phyloP scores from a whole-genome alignment of 2,888 invertebrate genomes.

The Tromatobia lineatoria region DNA sequence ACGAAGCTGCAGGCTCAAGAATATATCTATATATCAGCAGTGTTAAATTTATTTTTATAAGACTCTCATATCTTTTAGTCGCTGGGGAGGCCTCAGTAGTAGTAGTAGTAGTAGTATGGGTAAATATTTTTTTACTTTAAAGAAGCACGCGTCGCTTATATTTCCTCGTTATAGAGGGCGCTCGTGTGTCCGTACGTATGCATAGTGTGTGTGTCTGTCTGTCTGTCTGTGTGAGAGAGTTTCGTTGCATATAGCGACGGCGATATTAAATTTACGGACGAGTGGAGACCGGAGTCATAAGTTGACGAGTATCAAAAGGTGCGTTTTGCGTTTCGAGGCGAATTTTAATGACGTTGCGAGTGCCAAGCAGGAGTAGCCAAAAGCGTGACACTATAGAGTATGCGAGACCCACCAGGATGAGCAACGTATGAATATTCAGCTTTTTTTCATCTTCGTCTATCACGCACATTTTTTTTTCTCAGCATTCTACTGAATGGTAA shows the following conservation, averaged over 20 bases:
- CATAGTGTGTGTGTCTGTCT: neutral
- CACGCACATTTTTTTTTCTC: too few relatives aligned
- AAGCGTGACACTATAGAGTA: conserved; percentile 24
- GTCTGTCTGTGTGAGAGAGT: conserved; percentile 10
- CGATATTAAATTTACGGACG: conserved; percentile 61
- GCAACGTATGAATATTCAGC: conserved; percentile 44
- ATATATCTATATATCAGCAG: neutral
- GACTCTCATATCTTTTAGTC: conserved; percentile 30
- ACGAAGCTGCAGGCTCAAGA: neutral
- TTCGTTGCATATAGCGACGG: conserved; percentile 17
- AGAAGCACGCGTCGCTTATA: conserved; percentile 4
- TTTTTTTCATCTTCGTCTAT: conserved; percentile 1
- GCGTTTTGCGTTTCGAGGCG: conserved; percentile 57
- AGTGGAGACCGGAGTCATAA: conserved; percentile 43
- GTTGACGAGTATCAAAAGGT: conserved; percentile 63
- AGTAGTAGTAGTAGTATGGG: neutral
- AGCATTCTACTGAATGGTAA: too few relatives aligned
- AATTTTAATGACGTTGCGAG: conserved; percentile 53
- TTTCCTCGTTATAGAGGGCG: conserved; percentile 19
- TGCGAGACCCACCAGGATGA: conserved; percentile 14
- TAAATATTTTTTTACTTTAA: conserved; percentile 20
- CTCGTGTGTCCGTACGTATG: neutral
- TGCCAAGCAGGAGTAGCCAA: conserved; percentile 31
- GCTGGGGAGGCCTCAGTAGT: neutral
- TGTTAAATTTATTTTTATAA: conserved; percentile 39